phyloP scores from a whole-genome alignment of 1,140 invertebrate genomes.

The Brachionus calyciflorus region DNA sequence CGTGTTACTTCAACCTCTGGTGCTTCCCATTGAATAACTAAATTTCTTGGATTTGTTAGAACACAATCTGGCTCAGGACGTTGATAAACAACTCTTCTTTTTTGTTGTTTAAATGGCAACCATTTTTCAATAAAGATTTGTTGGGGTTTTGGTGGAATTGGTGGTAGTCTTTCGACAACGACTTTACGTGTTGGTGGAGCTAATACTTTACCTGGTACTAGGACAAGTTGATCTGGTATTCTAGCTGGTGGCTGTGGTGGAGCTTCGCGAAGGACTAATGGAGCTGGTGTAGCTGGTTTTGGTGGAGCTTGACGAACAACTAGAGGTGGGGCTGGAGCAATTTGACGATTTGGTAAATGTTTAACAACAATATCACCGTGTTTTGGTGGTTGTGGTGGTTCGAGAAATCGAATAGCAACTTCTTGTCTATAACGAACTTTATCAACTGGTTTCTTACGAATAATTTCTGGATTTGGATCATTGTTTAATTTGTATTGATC shows the following conservation, averaged over 20 bases:
- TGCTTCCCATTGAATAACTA: constrained; percentile 46
- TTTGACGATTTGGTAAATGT: background rate
- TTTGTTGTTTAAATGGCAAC: constrained; percentile 43
- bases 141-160: constrained; percentile 38
- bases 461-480: constrained; percentile 46
- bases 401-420: constrained; percentile 18
- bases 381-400: constrained; percentile 33
- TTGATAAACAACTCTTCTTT: constrained; percentile 23
- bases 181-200: constrained; percentile 31
- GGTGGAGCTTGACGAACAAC: constrained; percentile 20
- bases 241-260: constrained; percentile 22
- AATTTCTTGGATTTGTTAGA: constrained; percentile 35
- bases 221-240: background rate
- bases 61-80: background rate
- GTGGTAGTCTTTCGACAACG: constrained; percentile 30
- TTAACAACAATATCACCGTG: constrained; percentile 9
- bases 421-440: constrained; percentile 10
- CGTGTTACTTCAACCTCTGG: constrained; percentile 19
- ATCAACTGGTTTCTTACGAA: constrained; percentile 14
- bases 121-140: constrained; percentile 46
- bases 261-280: constrained; percentile 35
- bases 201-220: background rate
- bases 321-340: constrained; percentile 34
- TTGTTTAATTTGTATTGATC: constrained; percentile 40
- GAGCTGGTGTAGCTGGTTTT: background rate